Conservation (phyloP, 2,888 invertebrate genomes). For the Leptopilina drosophilae region DNA sequence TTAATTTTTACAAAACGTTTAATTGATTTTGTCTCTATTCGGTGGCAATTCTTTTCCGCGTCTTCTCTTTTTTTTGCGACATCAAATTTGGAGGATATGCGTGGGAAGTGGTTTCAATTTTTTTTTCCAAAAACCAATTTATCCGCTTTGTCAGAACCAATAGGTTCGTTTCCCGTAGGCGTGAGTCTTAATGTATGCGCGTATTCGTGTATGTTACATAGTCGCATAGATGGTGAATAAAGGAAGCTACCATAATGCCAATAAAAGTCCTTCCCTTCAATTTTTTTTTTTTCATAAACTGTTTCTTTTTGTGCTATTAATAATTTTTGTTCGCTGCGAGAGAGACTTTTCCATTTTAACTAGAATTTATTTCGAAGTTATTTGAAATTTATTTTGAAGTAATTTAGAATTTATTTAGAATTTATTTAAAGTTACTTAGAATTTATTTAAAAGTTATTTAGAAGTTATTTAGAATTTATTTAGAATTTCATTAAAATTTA, state of each 20-base stretch:
- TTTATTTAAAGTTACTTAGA: too few species aligned
- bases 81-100: constrained; percentile 33
- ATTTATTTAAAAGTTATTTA: too few species aligned
- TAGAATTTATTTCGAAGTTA: too few species aligned
- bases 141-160: constrained; percentile 37
- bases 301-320: too few species aligned
- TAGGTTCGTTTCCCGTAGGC: constrained; percentile 26
- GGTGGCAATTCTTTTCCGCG: constrained; percentile 1
- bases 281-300: neutral
- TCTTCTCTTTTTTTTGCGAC: constrained; percentile 5
- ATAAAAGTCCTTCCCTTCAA: constrained; percentile 20
- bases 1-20: neutral
- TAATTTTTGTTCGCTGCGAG: too few species aligned
- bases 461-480: too few species aligned
- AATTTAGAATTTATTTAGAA: too few species aligned
- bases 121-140: constrained; percentile 40
- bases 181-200: neutral
- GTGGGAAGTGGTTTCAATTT: constrained; percentile 27
- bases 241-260: constrained; percentile 10
- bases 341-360: too few species aligned
- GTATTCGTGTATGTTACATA: constrained; percentile 11
- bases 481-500: too few species aligned
- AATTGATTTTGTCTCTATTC: constrained; percentile 19
- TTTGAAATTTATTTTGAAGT: too few species aligned
- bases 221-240: neutral